Base-by-base conservation (phyloP, 92 coral and sea anemone species). In the Bergia puertoricense region DNA sequence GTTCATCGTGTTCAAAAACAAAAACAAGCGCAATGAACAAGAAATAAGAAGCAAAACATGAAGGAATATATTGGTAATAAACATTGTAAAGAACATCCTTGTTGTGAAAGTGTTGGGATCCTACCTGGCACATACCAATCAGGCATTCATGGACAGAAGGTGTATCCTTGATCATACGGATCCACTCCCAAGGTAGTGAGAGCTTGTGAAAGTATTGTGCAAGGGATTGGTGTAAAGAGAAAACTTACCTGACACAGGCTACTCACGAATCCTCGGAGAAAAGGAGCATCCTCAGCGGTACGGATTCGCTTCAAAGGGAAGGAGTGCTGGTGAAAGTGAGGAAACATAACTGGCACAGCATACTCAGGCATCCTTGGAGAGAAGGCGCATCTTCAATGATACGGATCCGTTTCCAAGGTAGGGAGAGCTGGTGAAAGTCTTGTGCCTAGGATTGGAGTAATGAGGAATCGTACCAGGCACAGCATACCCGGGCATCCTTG, bases 101-200 rank as follows among this genome's bases (percentile, higher is more conserved):
- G 50, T 46, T 46, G 50, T 46, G 50, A 5, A 46, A 46, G 50
- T 46, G 8, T 46, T 46, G 50, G 76, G 38, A 30, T 7, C 89
- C 30, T 89, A 94, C 98, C 96, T 73, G 85, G 71, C 90, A 90
- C 40, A 96, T 51, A 2, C 74, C 92, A 67, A 88, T 71, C 80
- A 78, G 85, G 74, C 99, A 96, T 20, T 90, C 88, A 30, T 92
- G 85, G 67, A 96, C 89, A n/a, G 96, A 89, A 62, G 90, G 71
- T 68, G 74, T 37, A 68, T 68, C 74, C 74, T 68, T 37, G 38
- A 68, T 68, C 4, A 68, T 68, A n/a, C 38, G 74, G 74, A 22
- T 68, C 13, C 74, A 37, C 11, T 68, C 38, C 38, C 38, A 68
- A 22, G 74, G 38, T 8, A 68, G 22, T 10, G 74, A 68, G 74